Evolutionary conservation across 2,113 vertebrate species (phyloP).

Genomic region (Formicarius rufipectus): DNA sequence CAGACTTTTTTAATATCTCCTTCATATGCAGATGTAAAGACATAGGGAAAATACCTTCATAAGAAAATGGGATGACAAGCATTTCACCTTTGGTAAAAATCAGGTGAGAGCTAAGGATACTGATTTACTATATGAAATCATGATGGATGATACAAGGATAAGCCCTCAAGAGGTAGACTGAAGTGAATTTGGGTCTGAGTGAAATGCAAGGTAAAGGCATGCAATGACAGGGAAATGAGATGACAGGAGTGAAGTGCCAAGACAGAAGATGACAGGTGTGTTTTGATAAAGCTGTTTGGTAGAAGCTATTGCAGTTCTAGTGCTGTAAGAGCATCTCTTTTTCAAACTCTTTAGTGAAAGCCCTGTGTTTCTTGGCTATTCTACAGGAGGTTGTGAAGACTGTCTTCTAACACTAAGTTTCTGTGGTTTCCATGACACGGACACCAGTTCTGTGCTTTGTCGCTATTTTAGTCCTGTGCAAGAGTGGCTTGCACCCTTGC

Average conservation of each 20-base stretch:
- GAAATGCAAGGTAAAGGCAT: not conserved
- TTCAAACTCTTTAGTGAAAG: not conserved
- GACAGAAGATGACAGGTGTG: not conserved
- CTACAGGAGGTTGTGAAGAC: not conserved
- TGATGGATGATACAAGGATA: not conserved
- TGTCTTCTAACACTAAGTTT: not conserved
- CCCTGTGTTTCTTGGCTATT: not conserved
- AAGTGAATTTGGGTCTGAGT: constrained; percentile 1
- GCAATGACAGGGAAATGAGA: not conserved
- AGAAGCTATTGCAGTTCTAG: constrained; percentile 9
- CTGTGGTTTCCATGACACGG: not conserved
- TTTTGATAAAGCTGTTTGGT: constrained; percentile 25
- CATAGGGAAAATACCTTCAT: not conserved
- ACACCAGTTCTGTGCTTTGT: not conserved
- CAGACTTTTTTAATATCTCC: not conserved
- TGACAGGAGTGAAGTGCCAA: constrained; percentile 16
- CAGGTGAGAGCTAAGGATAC: not conserved
- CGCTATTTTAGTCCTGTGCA: not conserved
- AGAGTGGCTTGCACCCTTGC: not conserved
- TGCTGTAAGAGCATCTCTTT: not conserved
- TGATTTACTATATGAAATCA: not conserved
- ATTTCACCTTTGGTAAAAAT: not conserved
- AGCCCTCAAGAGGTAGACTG: not conserved
- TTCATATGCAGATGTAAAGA: not conserved
- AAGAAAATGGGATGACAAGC: not conserved